Evolutionary conservation across 2,113 vertebrate genomes (phyloP).

Genomic region (Phylloscopus whistleri): DNA sequence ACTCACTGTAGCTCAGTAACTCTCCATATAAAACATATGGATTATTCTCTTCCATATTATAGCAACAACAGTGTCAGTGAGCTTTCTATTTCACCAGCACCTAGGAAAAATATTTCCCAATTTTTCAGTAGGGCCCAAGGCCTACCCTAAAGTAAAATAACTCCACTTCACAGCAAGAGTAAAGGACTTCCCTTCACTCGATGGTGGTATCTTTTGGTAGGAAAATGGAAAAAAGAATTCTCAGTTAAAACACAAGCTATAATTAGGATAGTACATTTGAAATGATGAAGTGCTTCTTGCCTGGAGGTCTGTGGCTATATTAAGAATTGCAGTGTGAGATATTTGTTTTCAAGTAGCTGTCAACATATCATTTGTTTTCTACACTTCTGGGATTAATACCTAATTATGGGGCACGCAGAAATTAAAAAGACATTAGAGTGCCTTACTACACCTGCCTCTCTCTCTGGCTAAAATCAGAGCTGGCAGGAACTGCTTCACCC

Average conservation of each 20-base stretch:
- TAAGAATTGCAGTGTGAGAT: neutral
- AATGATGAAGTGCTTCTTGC: conserved; percentile 3
- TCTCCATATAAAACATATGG: neutral
- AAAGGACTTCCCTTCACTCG: neutral
- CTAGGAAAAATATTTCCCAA: neutral
- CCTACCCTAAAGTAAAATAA: neutral
- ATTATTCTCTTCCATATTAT: neutral
- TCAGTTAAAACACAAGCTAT: neutral
- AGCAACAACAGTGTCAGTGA: neutral
- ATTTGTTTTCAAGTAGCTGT: conserved; percentile 10
- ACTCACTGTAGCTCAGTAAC: neutral
- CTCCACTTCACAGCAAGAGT: neutral
- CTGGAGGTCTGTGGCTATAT: neutral
- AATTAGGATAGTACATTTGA: neutral
- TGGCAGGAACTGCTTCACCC: neutral
- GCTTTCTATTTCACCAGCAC: neutral
- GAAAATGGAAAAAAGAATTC: neutral
- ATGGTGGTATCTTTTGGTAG: neutral
- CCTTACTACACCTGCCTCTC: neutral
- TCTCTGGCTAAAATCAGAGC: neutral
- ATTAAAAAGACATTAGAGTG: neutral
- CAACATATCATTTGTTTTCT: neutral
- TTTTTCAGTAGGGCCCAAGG: neutral
- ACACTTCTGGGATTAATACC: neutral
- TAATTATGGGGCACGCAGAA: neutral